These are phyloP conservation scores for Boloria selene DNA, from an alignment of 2,888 invertebrate species.

Conservation along the genomic window DNA sequence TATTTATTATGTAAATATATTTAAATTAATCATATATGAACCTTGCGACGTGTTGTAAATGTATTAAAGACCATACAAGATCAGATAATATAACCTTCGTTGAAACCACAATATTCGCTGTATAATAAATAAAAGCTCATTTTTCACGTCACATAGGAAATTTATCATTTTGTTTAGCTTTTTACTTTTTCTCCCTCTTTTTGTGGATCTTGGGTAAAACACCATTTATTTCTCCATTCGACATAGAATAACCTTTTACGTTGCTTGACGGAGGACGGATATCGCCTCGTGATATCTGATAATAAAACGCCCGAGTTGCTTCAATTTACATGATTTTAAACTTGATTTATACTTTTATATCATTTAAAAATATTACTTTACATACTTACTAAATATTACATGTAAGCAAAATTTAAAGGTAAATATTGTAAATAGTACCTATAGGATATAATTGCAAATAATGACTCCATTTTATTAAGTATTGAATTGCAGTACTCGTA, in stretches of 20 bases:
- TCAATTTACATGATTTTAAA: constrained; percentile 60
- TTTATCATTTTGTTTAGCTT: constrained; percentile 77
- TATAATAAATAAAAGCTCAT: constrained; percentile 77
- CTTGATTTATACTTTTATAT: constrained; percentile 43
- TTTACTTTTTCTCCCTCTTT: constrained; percentile 65
- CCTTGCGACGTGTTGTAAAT: constrained; percentile 25
- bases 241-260: constrained; percentile 67
- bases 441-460: not conserved
- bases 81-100: constrained; percentile 63
- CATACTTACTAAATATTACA: not conserved
- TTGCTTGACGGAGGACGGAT: constrained; percentile 66
- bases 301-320: constrained; percentile 72
- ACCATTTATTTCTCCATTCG: constrained; percentile 75
- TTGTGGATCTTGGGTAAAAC: constrained; percentile 79
- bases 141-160: constrained; percentile 73
- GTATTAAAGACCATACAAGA: constrained; percentile 56
- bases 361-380: not conserved
- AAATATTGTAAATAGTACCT: not conserved
- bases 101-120: constrained; percentile 53
- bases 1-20: constrained; percentile 20
- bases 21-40: constrained; percentile 10
- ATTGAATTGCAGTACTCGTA: too few relatives aligned
- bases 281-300: constrained; percentile 70
- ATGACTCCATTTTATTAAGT: too few relatives aligned
- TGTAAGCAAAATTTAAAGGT: not conserved